These are phyloP conservation scores for Ginglymostoma cirratum DNA, from an alignment of 2,113 vertebrate genomes.

Conservation along the genomic window DNA sequence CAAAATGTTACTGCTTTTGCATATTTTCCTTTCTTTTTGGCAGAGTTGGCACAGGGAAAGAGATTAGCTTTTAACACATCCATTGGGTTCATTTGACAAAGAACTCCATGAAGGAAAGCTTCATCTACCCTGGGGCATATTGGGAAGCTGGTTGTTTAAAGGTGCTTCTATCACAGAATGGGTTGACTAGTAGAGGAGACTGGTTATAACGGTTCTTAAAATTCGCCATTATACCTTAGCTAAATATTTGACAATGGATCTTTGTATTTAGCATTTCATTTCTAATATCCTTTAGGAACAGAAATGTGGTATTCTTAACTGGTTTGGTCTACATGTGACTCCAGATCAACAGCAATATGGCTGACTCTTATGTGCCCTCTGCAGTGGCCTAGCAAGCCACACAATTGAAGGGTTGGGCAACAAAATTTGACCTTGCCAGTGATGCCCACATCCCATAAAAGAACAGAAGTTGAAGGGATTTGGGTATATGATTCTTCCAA, in stretches of 20 bases:
- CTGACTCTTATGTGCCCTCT: not conserved
- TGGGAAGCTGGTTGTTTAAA: not conserved
- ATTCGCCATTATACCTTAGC: not conserved
- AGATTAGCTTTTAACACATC: not conserved
- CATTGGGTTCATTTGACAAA: not conserved
- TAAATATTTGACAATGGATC: not conserved
- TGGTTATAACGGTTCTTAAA: not conserved
- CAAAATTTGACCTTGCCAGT: no score
- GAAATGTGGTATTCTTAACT: no score
- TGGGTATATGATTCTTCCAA: not conserved
- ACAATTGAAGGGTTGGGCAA: no score
- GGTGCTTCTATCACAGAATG: not conserved
- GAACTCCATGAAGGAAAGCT: not conserved
- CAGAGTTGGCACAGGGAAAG: not conserved
- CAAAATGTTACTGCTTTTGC: not conserved
- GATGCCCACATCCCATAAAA: no score
- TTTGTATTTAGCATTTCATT: not conserved
- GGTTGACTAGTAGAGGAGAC: not conserved
- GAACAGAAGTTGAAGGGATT: not conserved
- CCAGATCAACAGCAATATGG: not conserved
- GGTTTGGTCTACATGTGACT: no score
- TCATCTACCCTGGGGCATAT: not conserved
- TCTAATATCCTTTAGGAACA: not conserved
- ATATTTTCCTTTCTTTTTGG: not conserved
- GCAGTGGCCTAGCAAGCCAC: no score